Evolutionary conservation across 1,140 invertebrate genomes (phyloP), one percentile per base, ranked within the genome.

Genomic region (Melitaea cinxia): DNA sequence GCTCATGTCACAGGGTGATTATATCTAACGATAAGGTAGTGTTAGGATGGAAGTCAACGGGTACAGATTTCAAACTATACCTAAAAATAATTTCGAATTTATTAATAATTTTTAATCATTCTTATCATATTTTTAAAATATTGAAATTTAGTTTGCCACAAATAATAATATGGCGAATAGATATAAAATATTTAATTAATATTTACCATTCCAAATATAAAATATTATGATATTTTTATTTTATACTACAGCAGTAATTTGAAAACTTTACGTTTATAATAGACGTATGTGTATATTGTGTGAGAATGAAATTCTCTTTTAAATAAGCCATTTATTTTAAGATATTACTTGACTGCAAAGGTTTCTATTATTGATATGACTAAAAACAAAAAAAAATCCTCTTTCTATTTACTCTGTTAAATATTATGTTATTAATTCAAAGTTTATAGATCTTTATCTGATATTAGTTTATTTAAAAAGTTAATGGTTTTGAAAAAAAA

Each of bases 11-110:
- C 88, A 90, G 88, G 88, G 88, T 89, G 85, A 79, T 87, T 81
- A 84, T 84, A 86, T 79, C 77, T 90, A n/a, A n/a, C n/a, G n/a
- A n/a, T n/a, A 88, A 90, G 88, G 73, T 90, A 90, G 83, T 75
- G 68, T 83, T 85, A 88, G 84, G 80, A 80, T 64, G 78, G 80
- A 72, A 69, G 62, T 75, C 74, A 76, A 76, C 67, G 42, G 42
- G 12, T 47, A 23, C 19, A 21, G 42, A 47, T 47, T n/a, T 23
- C 42, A 47, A 47, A 47, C 42, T 47, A 23, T 47, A 47, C 17
- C 17, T 9, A 47, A 1, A 4, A 7, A 42, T 47, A 23, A n/a
- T 47, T 47, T 23, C 4, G 2, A 42, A 42, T 45, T 9, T 23
- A 21, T 1, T 9, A 12, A 47, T 6, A 7, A 47, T 23, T 21